Percentiles rank a stretch among this genome's conserved stretches.
These are phyloP conservation scores for Corythoichthys haematopterus DNA, from an alignment of 2,113 vertebrate genomes.

Conservation along the genomic window DNA sequence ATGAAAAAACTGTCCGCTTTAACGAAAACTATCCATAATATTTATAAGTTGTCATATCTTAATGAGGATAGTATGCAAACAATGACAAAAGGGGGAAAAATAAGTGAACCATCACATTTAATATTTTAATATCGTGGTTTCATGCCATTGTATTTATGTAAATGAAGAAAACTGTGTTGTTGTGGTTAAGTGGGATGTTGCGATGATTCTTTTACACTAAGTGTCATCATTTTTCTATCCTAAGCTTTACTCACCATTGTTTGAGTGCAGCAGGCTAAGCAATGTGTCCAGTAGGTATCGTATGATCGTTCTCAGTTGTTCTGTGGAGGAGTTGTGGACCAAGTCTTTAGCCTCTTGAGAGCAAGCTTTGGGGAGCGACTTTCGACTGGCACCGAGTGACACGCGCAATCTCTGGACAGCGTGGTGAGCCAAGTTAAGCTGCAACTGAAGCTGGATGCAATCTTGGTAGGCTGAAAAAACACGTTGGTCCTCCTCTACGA, in stretches of 20 bases:
- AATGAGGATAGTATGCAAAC: no score
- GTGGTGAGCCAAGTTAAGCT: slow-evolving; percentile 94
- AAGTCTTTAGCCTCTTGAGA: slow-evolving; percentile 78
- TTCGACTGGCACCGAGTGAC: slow-evolving; percentile 85
- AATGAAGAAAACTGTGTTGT: no score
- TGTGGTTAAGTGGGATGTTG: no score
- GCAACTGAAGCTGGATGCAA: slow-evolving; percentile 96
- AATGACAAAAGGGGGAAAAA: no score
- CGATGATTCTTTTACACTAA: no score
- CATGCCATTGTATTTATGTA: no score
- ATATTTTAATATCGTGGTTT: no score
- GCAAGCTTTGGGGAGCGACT: slow-evolving; percentile 67
- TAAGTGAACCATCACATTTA: no score
- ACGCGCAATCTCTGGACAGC: slow-evolving; percentile 91
- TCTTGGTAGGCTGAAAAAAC: slow-evolving; percentile 98
- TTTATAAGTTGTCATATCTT: no score
- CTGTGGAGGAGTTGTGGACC: slow-evolving; percentile 90
- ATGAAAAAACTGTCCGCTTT: no score
- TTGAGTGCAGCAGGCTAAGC: slow-evolving; percentile 93
- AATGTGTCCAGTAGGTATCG: slow-evolving; percentile 95
- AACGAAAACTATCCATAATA: no score
- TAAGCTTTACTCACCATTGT: slow-evolving; percentile 79
- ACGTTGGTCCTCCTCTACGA: slow-evolving; percentile 93
- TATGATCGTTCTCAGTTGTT: slow-evolving; percentile 94
- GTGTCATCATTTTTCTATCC: no score